A percentile compares a stretch with the other conserved stretches of the same genome.
phyloP scores from a whole-genome alignment of 2,797 vertebrate genomes.

The Ciconia nigra region DNA sequence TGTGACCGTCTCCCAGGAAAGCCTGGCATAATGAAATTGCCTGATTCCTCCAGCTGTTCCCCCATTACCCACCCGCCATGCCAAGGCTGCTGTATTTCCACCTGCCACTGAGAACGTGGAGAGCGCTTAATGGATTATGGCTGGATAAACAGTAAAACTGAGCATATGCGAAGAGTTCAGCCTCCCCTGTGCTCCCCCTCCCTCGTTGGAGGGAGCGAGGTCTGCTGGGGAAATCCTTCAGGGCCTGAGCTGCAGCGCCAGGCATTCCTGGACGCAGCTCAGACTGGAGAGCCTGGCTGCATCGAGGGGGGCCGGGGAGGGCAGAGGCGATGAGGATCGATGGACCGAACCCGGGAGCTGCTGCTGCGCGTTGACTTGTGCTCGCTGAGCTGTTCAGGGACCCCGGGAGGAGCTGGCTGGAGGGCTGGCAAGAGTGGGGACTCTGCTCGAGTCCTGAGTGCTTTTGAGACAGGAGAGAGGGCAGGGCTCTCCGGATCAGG shows the following conservation, averaged over 20 bases:
- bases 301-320: not conserved
- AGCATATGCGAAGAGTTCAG: not conserved
- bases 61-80: not conserved
- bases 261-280: not conserved
- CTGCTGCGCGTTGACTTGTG: not conserved
- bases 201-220: not conserved
- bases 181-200: not conserved
- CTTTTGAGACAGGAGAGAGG: not conserved
- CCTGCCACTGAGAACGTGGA: not conserved
- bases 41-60: not conserved
- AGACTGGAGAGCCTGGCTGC: not conserved
- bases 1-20: not conserved
- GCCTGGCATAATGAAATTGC: not conserved
- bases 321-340: not conserved
- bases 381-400: not conserved
- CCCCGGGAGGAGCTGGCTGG: not conserved
- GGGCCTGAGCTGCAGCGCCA: not conserved
- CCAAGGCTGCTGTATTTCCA: not conserved
- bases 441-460: not conserved
- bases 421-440: not conserved
- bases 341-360: not conserved
- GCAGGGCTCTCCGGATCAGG: not conserved
- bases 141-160: not conserved
- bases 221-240: not conserved
- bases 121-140: not conserved